These are phyloP conservation scores for Drosophila pseudotalamancana DNA, from an alignment of 2,888 invertebrate genomes.

Conservation along the genomic window DNA sequence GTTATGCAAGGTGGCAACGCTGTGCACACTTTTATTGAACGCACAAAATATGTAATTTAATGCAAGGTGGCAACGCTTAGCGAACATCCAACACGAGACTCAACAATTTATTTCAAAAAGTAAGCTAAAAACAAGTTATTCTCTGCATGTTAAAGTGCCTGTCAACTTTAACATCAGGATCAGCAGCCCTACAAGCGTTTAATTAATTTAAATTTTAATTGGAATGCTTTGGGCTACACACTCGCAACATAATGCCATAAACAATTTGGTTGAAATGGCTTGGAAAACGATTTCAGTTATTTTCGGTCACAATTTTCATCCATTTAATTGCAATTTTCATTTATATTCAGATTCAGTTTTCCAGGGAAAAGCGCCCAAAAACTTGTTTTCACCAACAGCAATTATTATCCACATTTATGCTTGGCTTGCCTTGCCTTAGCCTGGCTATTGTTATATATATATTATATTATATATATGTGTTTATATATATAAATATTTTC, in stretches of 20 bases:
- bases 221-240: neutral
- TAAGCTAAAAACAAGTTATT: neutral
- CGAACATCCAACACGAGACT: no score
- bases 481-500: no score
- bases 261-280: neutral
- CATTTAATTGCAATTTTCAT: constrained; percentile 47
- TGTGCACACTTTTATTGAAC: no score
- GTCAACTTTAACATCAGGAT: neutral
- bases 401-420: constrained; percentile 63
- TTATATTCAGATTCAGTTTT: no score
- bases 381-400: constrained; percentile 41
- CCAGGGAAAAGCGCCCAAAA: no score
- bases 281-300: constrained; percentile 13
- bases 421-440: constrained; percentile 44
- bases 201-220: constrained; percentile 7
- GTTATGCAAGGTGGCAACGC: neutral
- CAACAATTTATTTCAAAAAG: no score
- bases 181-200: neutral
- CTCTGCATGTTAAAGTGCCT: neutral
- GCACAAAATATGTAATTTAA: no score
- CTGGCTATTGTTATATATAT: constrained; percentile 51
- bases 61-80: neutral
- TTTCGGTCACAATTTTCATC: neutral
- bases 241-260: neutral
- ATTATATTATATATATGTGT: no score